These are phyloP conservation scores for Drosophila emarginata DNA, from an alignment of 2,888 invertebrate species.

Conservation along the genomic window DNA sequence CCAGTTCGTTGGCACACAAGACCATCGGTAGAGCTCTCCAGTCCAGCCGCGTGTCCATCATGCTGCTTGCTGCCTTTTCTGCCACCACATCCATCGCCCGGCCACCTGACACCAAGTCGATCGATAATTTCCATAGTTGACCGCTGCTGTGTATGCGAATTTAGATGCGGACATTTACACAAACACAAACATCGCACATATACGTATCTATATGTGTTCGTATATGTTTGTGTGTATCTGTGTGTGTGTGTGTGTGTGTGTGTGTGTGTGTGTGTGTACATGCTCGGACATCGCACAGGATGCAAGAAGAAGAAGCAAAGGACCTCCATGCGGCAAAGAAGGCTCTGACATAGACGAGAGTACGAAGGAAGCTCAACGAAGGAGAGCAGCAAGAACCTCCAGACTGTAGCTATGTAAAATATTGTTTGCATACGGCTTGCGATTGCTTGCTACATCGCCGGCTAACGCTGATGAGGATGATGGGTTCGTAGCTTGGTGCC, in stretches of 20 bases:
- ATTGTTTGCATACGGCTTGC: conserved; percentile 82
- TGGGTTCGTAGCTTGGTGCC: conserved; percentile 36
- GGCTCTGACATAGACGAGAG: conserved; percentile 56
- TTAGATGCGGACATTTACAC: conserved; percentile 79
- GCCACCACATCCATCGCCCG: conserved; percentile 70
- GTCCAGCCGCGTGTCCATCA: conserved; percentile 70
- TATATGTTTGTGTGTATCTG: conserved; percentile 4
- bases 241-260: conserved; percentile 28
- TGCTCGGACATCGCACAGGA: conserved; percentile 60
- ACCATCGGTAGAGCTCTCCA: conserved; percentile 39
- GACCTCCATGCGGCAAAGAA: conserved; percentile 61
- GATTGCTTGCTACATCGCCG: conserved; percentile 70
- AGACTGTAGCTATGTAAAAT: conserved; percentile 73
- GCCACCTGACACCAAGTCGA: conserved; percentile 81
- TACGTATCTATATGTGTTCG: conserved; percentile 36
- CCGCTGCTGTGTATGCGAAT: conserved; percentile 81
- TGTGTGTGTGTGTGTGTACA: conserved; percentile 37
- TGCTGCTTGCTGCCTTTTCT: conserved; percentile 47
- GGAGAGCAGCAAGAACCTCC: conserved; percentile 70
- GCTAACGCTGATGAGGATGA: conserved; percentile 49
- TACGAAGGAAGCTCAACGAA: conserved; percentile 72
- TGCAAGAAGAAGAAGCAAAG: conserved; percentile 50
- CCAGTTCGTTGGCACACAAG: conserved; percentile 61
- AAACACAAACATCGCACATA: conserved; percentile 60
- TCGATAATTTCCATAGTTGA: conserved; percentile 83